Conservation (phyloP, 2,888 invertebrate species). For the Spisula subtruncata region DNA sequence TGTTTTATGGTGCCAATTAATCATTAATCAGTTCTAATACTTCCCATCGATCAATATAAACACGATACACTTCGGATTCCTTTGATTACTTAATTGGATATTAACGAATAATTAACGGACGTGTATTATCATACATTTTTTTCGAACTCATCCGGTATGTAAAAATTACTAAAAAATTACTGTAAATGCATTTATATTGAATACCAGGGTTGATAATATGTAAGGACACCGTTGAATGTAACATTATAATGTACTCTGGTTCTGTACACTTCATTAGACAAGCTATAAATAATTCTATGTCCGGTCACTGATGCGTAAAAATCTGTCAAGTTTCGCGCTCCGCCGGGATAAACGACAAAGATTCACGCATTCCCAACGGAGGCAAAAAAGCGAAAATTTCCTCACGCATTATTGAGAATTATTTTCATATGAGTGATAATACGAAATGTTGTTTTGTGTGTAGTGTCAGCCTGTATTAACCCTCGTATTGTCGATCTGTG, state of each 20-base stretch:
- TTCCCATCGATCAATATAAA: no score
- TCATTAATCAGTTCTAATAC: no score
- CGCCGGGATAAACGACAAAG: slow-evolving; percentile 34
- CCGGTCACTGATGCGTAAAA: neutral
- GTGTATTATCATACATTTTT: neutral
- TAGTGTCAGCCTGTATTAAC: slow-evolving; percentile 17
- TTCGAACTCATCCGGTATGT: neutral
- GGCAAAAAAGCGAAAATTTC: neutral
- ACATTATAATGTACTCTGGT: neutral
- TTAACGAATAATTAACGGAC: neutral
- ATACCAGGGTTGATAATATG: neutral
- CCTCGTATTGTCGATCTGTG: neutral
- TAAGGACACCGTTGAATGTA: neutral
- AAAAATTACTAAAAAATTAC: no score
- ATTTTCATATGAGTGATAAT: slow-evolving; percentile 45
- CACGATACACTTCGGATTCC: no score
- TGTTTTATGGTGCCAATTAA: no score
- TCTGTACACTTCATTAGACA: slow-evolving; percentile 42
- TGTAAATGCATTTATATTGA: slow-evolving; percentile 16
- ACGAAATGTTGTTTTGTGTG: slow-evolving; percentile 23
- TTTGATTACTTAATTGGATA: no score
- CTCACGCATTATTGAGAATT: slow-evolving; percentile 25
- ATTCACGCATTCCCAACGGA: slow-evolving; percentile 31
- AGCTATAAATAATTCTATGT: slow-evolving; percentile 49
- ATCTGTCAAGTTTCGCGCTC: slow-evolving; percentile 28